These are phyloP conservation scores for Agapetus fuscipes DNA, from an alignment of 2,888 invertebrate genomes.

Conservation along the genomic window DNA sequence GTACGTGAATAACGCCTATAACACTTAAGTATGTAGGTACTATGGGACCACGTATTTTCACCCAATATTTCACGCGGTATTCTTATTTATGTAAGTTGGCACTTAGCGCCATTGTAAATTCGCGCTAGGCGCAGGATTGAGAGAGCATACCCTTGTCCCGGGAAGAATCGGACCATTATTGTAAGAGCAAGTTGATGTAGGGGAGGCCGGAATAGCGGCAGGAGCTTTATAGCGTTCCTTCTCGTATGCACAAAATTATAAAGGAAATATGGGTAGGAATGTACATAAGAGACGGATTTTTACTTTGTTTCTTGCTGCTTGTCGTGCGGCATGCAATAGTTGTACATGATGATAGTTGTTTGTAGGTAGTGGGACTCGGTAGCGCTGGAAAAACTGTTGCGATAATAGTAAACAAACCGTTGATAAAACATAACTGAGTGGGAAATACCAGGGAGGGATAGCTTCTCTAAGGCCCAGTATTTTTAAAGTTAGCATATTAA, in stretches of 20 bases:
- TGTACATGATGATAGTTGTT: too few relatives aligned
- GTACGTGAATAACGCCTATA: too few relatives aligned
- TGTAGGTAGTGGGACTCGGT: too few relatives aligned
- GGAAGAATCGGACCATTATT: constrained; percentile 16
- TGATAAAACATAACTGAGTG: constrained; percentile 13
- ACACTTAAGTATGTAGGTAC: too few relatives aligned
- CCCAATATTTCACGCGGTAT: background rate
- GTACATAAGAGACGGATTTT: too few relatives aligned
- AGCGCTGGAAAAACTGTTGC: constrained; percentile 6
- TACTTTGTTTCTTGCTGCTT: background rate
- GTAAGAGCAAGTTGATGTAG: constrained; percentile 39
- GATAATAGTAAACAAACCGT: constrained; percentile 12
- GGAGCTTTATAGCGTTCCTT: too few relatives aligned
- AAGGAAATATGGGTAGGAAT: too few relatives aligned
- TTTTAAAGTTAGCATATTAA: background rate
- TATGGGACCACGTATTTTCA: too few relatives aligned
- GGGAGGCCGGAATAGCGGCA: too few relatives aligned
- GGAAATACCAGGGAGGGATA: constrained; percentile 6
- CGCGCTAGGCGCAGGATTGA: constrained; percentile 7
- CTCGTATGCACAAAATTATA: too few relatives aligned
- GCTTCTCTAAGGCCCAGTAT: too few relatives aligned
- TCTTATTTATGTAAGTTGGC: background rate
- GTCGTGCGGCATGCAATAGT: too few relatives aligned
- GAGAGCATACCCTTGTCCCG: constrained; percentile 18
- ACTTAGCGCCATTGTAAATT: constrained; percentile 13